phyloP scores from a whole-genome alignment of 2,888 invertebrate genomes.

The Steinernema carpocapsae region DNA sequence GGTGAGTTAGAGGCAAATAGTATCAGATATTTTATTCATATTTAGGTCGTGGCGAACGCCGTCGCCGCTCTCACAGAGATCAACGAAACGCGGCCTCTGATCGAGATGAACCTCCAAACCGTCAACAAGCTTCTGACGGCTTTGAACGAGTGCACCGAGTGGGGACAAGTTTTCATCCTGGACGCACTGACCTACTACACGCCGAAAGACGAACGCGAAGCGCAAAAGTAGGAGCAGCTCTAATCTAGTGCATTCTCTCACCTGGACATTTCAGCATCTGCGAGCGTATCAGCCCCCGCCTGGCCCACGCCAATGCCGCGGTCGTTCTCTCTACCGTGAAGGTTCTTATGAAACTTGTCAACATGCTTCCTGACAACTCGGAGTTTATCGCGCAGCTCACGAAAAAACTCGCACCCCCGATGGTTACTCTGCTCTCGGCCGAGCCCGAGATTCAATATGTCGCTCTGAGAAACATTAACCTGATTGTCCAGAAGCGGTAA shows the following conservation, averaged over 20 bases:
- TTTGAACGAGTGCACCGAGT: conserved; percentile 95
- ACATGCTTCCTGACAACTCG: conserved; percentile 89
- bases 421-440: conserved; percentile 93
- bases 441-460: conserved; percentile 99
- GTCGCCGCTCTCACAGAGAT: conserved; percentile 98
- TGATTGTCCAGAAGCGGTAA: conserved; percentile 90
- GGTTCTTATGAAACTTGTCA: conserved; percentile 96
- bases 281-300: conserved; percentile 91
- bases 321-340: conserved; percentile 98
- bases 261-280: conserved; percentile 78
- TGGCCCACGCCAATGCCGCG: conserved; percentile 98
- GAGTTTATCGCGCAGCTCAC: conserved; percentile 92
- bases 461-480: conserved; percentile 94
- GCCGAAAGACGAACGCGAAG: conserved; percentile 94
- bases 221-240: conserved; percentile 76
- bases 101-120: conserved; percentile 94
- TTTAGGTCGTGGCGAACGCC: conserved; percentile 90
- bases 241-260: background rate
- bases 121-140: conserved; percentile 97
- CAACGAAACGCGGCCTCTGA: conserved; percentile 91
- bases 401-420: conserved; percentile 96
- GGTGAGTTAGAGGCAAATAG: conserved; percentile 74
- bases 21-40: background rate
- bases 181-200: conserved; percentile 96
- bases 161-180: conserved; percentile 79